Percentiles rank a stretch among this genome's conserved stretches.
Conservation (phyloP, 2,888 invertebrate species). For the Digitonthophagus gazella region DNA sequence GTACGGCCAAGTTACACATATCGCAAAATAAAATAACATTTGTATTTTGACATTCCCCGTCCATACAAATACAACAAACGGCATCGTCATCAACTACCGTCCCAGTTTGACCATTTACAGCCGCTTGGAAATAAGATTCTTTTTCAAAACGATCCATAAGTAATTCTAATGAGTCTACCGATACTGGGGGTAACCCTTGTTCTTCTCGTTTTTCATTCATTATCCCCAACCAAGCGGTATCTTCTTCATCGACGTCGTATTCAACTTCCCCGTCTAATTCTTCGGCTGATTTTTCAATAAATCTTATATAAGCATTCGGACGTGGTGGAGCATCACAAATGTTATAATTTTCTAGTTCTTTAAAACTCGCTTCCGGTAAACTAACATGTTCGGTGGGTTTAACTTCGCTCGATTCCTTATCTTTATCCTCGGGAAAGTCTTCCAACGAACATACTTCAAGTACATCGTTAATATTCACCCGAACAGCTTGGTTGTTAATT, state of each 20-base stretch:
- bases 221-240: constrained; percentile 88
- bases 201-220: constrained; percentile 81
- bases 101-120: constrained; percentile 66
- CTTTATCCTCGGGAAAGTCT: constrained; percentile 55
- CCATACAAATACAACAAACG: constrained; percentile 98
- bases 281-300: constrained; percentile 91
- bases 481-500: constrained; percentile 64
- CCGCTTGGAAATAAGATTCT: constrained; percentile 85
- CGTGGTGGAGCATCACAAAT: constrained; percentile 80
- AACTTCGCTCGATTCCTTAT: constrained; percentile 53
- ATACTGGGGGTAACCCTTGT: constrained; percentile 71
- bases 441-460: constrained; percentile 69
- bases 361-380: constrained; percentile 66
- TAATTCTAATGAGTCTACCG: constrained; percentile 88
- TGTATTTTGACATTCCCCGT: constrained; percentile 97
- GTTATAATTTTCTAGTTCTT: constrained; percentile 73
- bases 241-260: constrained; percentile 98
- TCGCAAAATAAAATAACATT: constrained; percentile 99
- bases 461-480: constrained; percentile 60
- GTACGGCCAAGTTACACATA: constrained; percentile 99
- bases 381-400: constrained; percentile 36
- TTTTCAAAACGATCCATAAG: constrained; percentile 97
- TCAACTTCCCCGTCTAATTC: constrained; percentile 91
- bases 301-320: constrained; percentile 87
- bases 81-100: constrained; percentile 95